These are phyloP conservation scores for Diorhabda sublineata DNA, from an alignment of 1,140 invertebrate genomes.

Conservation along the genomic window DNA sequence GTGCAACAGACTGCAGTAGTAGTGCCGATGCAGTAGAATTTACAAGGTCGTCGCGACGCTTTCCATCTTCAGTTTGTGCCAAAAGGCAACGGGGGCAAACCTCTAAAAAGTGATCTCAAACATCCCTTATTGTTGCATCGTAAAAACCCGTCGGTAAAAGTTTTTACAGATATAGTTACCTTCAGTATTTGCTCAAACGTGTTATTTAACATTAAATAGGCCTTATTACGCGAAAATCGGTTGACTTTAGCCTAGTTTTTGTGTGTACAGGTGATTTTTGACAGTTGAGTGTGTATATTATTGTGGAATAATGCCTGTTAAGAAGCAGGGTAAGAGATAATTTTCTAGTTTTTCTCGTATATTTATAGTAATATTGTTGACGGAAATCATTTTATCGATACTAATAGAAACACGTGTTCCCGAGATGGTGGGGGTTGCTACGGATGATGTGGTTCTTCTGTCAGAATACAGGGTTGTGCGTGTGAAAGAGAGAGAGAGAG, in stretches of 20 bases:
- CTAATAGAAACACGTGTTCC: conserved; percentile 8
- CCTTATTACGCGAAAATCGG: background rate
- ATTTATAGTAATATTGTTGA: background rate
- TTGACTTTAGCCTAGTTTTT: conserved; percentile 4
- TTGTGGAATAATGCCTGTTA: conserved; percentile 11
- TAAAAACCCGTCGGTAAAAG: background rate
- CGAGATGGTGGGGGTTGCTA: conserved; percentile 2
- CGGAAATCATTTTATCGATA: background rate
- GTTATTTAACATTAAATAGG: background rate
- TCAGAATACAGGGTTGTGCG: conserved; percentile 3
- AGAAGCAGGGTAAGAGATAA: conserved; percentile 15
- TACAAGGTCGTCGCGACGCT: conserved; percentile 18
- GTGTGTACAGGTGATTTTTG: conserved; percentile 18
- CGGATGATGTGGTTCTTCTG: background rate
- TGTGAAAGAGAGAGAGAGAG: background rate
- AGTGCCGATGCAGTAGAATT: background rate
- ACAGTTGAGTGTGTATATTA: conserved; percentile 1
- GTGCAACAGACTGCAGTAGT: too few species aligned
- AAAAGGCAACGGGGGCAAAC: conserved; percentile 15
- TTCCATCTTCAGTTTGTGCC: conserved; percentile 16
- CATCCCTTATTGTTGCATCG: background rate
- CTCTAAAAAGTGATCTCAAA: conserved; percentile 5
- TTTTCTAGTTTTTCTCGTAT: background rate
- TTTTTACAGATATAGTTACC: background rate
- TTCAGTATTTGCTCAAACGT: conserved; percentile 11